These are phyloP conservation scores for Hippocampus comes DNA, from an alignment of 2,113 vertebrate species.

Conservation along the genomic window DNA sequence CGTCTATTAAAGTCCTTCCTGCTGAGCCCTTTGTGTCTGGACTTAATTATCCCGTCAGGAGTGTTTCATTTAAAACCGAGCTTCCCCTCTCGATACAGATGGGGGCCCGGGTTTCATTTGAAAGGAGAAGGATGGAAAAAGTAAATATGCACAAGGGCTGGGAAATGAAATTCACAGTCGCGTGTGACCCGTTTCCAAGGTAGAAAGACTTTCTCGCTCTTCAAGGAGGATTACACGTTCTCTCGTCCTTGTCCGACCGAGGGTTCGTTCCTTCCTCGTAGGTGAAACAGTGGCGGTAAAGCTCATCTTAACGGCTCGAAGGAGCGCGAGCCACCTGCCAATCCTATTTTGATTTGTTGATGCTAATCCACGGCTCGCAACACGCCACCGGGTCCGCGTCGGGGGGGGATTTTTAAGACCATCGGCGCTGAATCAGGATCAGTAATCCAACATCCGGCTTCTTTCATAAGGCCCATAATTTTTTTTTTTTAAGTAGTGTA, in stretches of 20 bases:
- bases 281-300: slow-evolving; percentile 46
- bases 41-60: slow-evolving; percentile 65
- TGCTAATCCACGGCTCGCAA: slow-evolving; percentile 53
- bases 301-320: slow-evolving; percentile 62
- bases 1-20: slow-evolving; percentile 63
- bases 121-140: slow-evolving; percentile 32
- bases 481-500: background rate
- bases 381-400: slow-evolving; percentile 19
- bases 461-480: background rate
- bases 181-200: slow-evolving; percentile 5
- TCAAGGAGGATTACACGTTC: slow-evolving; percentile 40
- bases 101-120: slow-evolving; percentile 41
- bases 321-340: slow-evolving; percentile 55
- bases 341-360: slow-evolving; percentile 65
- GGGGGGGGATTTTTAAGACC: slow-evolving; percentile 15
- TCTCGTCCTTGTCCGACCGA: slow-evolving; percentile 22
- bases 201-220: slow-evolving; percentile 13
- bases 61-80: slow-evolving; percentile 52
- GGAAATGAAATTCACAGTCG: slow-evolving; percentile 3
- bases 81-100: slow-evolving; percentile 52
- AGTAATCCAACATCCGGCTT: slow-evolving; percentile 3
- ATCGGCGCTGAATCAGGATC: slow-evolving; percentile 34
- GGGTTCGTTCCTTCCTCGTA: slow-evolving; percentile 13
- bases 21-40: slow-evolving; percentile 72
- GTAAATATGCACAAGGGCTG: slow-evolving; percentile 32